Evolutionary conservation across 2,888 invertebrate genomes (phyloP), one percentile per base, ranked within the genome.

Genomic region (Hirtodrosophila histrioides): DNA sequence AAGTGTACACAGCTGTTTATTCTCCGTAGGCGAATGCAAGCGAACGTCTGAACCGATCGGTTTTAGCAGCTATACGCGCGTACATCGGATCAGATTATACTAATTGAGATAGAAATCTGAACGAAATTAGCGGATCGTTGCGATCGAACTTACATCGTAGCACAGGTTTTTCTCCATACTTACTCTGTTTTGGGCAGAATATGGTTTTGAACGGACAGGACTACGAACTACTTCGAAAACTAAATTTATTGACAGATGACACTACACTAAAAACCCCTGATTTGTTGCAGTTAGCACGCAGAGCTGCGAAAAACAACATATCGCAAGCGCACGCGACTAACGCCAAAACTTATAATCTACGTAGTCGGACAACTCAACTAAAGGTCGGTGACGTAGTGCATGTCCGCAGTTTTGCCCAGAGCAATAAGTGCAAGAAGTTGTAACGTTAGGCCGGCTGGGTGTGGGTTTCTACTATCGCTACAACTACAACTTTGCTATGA

Each of bases 171-270:
- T 24, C 23, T 40, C 24, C 23, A 6, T 69, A 69, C 31, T 63
- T 49, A n/a, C 44, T 66, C 0, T 36, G 54, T 0, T 73, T 69
- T 37, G 66, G 69, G 3, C 68, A 62, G 8, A 57, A 68, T 24
- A 70, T 68, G 61, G 6, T 69, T 8, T 8, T 62, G 0, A 60
- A 62, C 27, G 65, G 57, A 9, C 17, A 17, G 17, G 17, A 17
- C 17, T 17, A 17, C 17, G 17, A 17, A 17, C 17, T 17, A 17
- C 17, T 69, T 7, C 36, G 51, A 17, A 57, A 60, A 9, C 6
- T 63, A 1, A 35, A 46, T 45, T 31, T 36, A 2, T 7, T 45
- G 3, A 10, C 41, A 0, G 54, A 54, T 44, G 36, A 54, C 24
- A 12, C 36, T 3, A 12, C 12, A 1, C n/a, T 54, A 1, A 37